Conservation (phyloP, 2,797 vertebrate species). For the Enteromius afrohamiltoni region DNA sequence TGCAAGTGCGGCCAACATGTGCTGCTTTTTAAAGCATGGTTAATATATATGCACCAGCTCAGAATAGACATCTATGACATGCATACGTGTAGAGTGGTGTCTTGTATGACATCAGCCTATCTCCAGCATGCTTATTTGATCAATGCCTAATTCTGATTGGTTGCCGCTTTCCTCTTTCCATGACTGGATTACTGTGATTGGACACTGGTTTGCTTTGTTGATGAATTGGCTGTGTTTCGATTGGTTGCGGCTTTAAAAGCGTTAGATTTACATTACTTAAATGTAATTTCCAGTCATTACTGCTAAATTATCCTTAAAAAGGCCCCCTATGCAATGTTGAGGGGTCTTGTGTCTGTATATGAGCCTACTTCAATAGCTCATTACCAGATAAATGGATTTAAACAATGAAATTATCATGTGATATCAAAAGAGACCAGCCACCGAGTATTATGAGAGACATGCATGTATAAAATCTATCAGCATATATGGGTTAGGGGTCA, state of each 20-base stretch:
- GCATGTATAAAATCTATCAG: not conserved
- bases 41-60: not conserved
- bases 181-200: not conserved
- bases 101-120: constrained; percentile 45
- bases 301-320: not conserved
- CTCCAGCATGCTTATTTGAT: constrained; percentile 2
- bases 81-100: constrained; percentile 22
- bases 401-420: not conserved
- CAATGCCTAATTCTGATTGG: constrained; percentile 12
- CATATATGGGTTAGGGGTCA: not conserved
- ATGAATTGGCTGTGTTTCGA: not conserved
- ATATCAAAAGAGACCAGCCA: not conserved
- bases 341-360: not conserved
- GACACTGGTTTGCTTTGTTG: constrained; percentile 9
- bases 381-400: not conserved
- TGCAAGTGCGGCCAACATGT: not conserved
- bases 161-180: constrained; percentile 3
- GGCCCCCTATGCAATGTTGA: not conserved
- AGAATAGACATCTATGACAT: constrained; percentile 19
- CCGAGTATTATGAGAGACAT: not conserved
- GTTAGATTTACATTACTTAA: not conserved
- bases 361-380: not conserved
- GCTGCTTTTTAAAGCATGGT: not conserved
- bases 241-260: not conserved
- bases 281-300: not conserved